Evolutionary conservation across 2,113 vertebrate genomes (phyloP).

Genomic region (Phylloscopus trochiloides): DNA sequence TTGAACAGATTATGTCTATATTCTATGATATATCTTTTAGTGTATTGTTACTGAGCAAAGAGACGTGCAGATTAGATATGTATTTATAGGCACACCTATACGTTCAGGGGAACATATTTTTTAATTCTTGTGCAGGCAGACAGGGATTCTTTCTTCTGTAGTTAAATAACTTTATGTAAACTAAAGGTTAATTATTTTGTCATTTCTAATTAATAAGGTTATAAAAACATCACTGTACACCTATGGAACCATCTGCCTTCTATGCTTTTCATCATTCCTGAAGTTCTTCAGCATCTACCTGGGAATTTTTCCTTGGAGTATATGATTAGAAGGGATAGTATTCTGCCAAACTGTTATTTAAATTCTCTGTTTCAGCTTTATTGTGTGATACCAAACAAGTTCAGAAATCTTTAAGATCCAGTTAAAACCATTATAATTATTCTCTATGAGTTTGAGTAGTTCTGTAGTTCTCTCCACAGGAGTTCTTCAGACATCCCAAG

Average conservation of each 20-base stretch:
- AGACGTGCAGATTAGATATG: not conserved
- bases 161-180: not conserved
- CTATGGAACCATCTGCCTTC: not conserved
- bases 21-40: not conserved
- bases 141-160: not conserved
- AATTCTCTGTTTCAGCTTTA: conserved; percentile 9
- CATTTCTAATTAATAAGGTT: not conserved
- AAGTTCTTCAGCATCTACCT: not conserved
- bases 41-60: not conserved
- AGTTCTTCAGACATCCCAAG: conserved; percentile 11
- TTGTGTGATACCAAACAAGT: not conserved
- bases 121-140: not conserved
- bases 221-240: not conserved
- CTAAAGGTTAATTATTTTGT: not conserved
- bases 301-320: not conserved
- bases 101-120: not conserved
- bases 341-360: not conserved
- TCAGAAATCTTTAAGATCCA: not conserved
- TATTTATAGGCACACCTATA: not conserved
- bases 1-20: not conserved
- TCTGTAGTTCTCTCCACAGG: not conserved
- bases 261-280: not conserved
- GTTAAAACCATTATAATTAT: not conserved
- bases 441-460: not conserved
- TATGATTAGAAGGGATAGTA: not conserved